These are phyloP conservation scores for Pseudopipra pipra DNA, from an alignment of 2,113 vertebrate species.

Conservation along the genomic window DNA sequence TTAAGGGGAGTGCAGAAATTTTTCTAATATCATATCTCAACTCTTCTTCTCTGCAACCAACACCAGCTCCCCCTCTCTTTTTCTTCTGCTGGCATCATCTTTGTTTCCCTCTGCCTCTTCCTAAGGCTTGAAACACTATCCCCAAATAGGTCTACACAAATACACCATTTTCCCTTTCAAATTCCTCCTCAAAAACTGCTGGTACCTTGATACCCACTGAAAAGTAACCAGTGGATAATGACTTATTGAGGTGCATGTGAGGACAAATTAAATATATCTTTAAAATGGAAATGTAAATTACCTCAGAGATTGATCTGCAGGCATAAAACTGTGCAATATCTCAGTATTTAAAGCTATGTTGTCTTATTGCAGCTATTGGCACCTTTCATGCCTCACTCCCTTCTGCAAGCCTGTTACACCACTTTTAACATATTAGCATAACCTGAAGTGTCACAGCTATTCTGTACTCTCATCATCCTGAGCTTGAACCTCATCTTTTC, in stretches of 20 bases:
- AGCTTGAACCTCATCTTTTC: background rate
- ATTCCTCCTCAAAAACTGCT: background rate
- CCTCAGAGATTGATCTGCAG: background rate
- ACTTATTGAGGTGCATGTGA: background rate
- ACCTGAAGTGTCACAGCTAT: background rate
- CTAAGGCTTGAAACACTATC: background rate
- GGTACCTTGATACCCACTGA: background rate
- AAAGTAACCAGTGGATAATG: background rate
- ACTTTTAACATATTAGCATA: background rate
- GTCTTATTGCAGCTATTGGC: background rate
- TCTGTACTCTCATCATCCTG: background rate
- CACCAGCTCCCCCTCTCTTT: background rate
- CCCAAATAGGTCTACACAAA: background rate
- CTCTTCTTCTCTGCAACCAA: background rate
- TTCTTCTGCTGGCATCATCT: background rate
- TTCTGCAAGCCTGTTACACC: background rate
- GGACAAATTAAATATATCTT: background rate
- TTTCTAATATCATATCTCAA: background rate
- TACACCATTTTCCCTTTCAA: background rate
- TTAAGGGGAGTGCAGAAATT: background rate
- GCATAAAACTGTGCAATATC: background rate
- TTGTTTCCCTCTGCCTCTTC: background rate
- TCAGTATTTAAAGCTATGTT: background rate
- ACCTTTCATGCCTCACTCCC: background rate
- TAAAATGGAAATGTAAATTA: background rate